phyloP scores from a whole-genome alignment of 2,113 vertebrate genomes.

The Leptosomus discolor region DNA sequence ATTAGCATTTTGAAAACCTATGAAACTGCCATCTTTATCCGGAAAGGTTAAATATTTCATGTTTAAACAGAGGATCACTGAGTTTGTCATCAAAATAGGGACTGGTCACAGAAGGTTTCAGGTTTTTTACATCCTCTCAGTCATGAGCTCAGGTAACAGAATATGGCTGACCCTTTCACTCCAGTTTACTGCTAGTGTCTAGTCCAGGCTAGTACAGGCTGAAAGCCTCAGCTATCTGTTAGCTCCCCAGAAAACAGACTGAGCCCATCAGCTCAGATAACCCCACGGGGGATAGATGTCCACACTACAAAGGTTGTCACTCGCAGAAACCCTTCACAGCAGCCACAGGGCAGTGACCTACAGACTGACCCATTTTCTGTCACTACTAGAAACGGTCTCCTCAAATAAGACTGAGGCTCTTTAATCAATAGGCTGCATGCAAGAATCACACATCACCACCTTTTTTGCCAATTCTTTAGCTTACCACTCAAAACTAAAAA shows the following conservation, averaged over 20 bases:
- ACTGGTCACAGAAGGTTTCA: background rate
- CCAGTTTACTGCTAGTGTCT: background rate
- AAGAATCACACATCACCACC: background rate
- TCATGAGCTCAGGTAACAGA: background rate
- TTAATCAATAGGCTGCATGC: background rate
- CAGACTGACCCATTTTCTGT: background rate
- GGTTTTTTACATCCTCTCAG: background rate
- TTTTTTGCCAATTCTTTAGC: background rate
- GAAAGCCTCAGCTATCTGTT: background rate
- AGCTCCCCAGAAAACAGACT: background rate
- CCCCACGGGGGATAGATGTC: background rate
- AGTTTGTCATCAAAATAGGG: background rate
- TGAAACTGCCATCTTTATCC: background rate
- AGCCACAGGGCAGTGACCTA: background rate
- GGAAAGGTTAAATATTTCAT: background rate
- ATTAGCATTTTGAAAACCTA: background rate
- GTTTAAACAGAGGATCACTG: background rate
- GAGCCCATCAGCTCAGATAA: background rate
- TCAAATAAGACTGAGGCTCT: background rate
- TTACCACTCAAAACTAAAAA: background rate
- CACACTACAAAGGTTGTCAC: background rate
- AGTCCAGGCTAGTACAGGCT: background rate
- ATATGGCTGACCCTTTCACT: background rate
- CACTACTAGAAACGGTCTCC: background rate
- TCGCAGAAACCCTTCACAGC: background rate